Conservation (phyloP, 2,113 vertebrate genomes). For the Xiphophorus couchianus region DNA sequence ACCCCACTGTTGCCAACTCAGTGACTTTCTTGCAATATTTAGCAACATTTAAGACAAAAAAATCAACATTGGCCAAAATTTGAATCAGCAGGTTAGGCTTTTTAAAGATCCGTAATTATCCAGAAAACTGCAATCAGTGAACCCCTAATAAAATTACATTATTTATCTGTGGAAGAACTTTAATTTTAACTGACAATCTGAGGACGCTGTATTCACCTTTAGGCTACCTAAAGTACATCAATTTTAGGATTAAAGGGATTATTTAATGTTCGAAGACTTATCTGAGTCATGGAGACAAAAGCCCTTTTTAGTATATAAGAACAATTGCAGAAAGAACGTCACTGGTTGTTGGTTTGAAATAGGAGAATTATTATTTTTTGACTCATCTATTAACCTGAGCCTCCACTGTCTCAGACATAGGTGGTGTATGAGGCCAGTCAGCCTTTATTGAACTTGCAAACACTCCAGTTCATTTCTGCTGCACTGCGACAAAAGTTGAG, state of each 20-base stretch:
- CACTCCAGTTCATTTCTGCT: background rate
- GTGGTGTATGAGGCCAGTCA: background rate
- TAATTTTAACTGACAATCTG: background rate
- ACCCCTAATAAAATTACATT: too few relatives aligned
- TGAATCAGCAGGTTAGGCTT: too few relatives aligned
- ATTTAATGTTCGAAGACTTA: background rate
- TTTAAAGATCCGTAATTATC: too few relatives aligned
- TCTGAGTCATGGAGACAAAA: background rate
- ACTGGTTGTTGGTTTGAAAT: background rate
- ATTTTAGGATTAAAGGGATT: background rate
- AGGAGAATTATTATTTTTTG: background rate
- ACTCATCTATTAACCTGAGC: background rate
- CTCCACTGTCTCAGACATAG: background rate
- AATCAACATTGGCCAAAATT: too few relatives aligned
- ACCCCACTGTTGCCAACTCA: too few relatives aligned
- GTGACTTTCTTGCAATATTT: too few relatives aligned
- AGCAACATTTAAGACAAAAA: too few relatives aligned
- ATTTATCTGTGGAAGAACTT: background rate
- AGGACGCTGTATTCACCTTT: background rate
- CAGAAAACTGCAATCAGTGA: too few relatives aligned
- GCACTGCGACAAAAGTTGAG: constrained; percentile 29
- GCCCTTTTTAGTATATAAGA: background rate
- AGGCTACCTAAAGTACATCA: background rate
- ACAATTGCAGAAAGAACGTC: background rate
- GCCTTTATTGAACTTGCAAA: background rate